phyloP scores from a whole-genome alignment of 2,797 vertebrate genomes.

The Microhierax caerulescens region DNA sequence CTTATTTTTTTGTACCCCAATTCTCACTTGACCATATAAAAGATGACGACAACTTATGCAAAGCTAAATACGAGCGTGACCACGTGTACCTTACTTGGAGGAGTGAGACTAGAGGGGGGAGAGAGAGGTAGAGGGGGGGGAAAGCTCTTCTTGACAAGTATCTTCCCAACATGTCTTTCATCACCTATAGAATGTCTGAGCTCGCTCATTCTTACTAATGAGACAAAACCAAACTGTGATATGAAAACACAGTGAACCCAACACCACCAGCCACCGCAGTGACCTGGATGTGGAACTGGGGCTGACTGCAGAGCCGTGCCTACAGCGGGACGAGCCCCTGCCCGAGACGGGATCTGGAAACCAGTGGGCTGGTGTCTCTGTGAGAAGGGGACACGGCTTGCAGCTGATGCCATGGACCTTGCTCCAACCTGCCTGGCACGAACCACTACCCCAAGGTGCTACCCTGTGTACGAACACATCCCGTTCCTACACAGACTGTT shows the following conservation, averaged over 20 bases:
- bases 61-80: not conserved
- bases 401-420: not conserved
- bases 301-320: not conserved
- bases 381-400: not conserved
- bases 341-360: not conserved
- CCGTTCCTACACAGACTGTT: not conserved
- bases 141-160: not conserved
- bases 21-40: not conserved
- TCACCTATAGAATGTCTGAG: not conserved
- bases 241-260: not conserved
- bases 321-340: not conserved
- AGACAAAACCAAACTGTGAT: not conserved
- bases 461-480: not conserved
- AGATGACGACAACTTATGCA: not conserved
- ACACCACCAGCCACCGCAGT: rapidly evolving
- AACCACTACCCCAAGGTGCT: not conserved
- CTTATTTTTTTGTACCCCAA: not conserved
- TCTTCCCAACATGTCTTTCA: not conserved
- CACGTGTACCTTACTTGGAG: rapidly evolving
- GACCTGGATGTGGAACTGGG: not conserved
- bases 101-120: not conserved
- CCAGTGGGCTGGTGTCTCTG: not conserved
- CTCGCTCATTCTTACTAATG: not conserved
- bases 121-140: not conserved
- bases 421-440: not conserved